Evolutionary conservation across 53 echinoderm and acorn worm genomes (phyloP), one percentile per base, ranked within the genome.

Genomic region (Hippasteria phrygiana): DNA sequence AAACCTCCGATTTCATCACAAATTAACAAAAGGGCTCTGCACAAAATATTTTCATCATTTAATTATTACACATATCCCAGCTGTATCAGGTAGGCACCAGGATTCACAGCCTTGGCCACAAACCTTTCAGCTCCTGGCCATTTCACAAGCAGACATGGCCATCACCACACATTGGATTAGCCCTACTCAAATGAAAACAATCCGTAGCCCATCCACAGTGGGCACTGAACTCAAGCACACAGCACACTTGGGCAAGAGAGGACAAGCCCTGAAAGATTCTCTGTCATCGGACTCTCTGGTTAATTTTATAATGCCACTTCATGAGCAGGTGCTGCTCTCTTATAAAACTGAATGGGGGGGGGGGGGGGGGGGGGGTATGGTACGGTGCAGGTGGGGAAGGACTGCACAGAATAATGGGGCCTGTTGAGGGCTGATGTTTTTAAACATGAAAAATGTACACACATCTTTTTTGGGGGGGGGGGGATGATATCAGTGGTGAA

Each of bases 71-170:
- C n/a, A 24, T 24, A 4, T 20, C 51, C 51, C 51, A 59, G 26
- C 8, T 22, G 7, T 59, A 59, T 59, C 59, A 24, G 59, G 26
- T 38, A 62, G 78, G 62, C 78, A 39, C 78, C 78, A 56, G 59
- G 17, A 34, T 59, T 37, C 16, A 8, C 55, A 51, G 47, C 26
- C 17, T 53, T 54, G 18, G 37, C 31, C 55, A 55, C 55, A 77
- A 55, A 77, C 54, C 55, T 50, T 33, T 75, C 75, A 75, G 14
- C 36, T 47, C n/a, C 73, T 75, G 75, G 47, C 29, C 75, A 75
- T 31, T 75, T 75, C 34, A 38, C 69, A 69, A 12, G 31, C 17
- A 46, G 46, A 27, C 43, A 75, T 24, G 75, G 26, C 43, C 16
- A 11, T 32, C 27, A 27, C 29, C 6, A 71, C 34, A 64, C 34